These are phyloP conservation scores for Agriotes lineatus DNA, from an alignment of 2,888 invertebrate species.

Conservation along the genomic window DNA sequence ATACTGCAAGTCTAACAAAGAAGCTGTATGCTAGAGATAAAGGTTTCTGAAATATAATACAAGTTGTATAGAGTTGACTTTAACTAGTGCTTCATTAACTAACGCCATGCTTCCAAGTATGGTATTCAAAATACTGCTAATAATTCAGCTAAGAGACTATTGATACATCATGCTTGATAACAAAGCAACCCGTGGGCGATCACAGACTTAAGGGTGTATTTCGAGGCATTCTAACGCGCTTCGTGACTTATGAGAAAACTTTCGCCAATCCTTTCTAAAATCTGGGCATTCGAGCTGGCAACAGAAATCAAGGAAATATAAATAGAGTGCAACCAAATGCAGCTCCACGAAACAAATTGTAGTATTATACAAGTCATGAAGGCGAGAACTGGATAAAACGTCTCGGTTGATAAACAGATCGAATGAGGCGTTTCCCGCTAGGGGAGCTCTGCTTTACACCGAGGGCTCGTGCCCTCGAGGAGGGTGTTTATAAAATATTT, in stretches of 20 bases:
- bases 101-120: no score
- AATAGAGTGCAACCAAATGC: not conserved
- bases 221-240: no score
- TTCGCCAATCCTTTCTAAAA: not conserved
- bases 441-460: slow-evolving; percentile 40
- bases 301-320: not conserved
- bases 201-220: no score
- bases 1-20: no score
- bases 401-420: slow-evolving; percentile 62
- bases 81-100: no score
- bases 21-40: no score
- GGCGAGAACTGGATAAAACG: slow-evolving; percentile 62
- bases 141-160: no score
- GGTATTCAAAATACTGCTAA: no score
- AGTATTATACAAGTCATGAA: slow-evolving; percentile 63
- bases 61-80: no score
- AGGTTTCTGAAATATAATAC: no score
- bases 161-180: no score
- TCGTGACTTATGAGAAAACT: not conserved
- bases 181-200: no score
- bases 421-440: slow-evolving; percentile 59
- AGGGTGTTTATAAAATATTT: slow-evolving; percentile 60
- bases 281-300: not conserved
- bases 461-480: slow-evolving; percentile 41
- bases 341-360: slow-evolving; percentile 10